These are phyloP conservation scores for Pristis pectinata DNA, from an alignment of 2,797 vertebrate genomes.

Conservation along the genomic window DNA sequence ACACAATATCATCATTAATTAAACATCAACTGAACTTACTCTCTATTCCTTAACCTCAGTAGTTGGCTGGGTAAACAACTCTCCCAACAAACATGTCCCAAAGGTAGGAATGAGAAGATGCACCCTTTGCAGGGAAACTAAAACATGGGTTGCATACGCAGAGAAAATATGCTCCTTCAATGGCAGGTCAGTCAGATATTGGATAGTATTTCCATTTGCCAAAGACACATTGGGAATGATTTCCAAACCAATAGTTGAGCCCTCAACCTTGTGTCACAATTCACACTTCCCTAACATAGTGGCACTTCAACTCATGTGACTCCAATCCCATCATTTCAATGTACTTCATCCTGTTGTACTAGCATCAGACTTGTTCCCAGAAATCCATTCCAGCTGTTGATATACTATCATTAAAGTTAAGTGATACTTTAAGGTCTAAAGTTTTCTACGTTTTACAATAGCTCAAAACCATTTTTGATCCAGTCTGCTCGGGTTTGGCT, in stretches of 20 bases:
- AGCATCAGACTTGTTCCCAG: not conserved
- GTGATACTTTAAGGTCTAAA: not conserved
- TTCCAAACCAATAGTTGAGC: not conserved
- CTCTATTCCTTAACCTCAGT: not conserved
- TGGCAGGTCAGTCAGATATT: not conserved
- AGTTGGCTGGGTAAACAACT: not conserved
- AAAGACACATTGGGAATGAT: not conserved
- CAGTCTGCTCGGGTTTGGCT: not conserved
- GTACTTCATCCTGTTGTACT: not conserved
- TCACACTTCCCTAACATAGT: not conserved
- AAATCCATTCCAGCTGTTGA: not conserved
- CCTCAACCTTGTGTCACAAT: too few relatives aligned
- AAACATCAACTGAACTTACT: not conserved
- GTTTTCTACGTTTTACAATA: not conserved
- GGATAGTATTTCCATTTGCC: not conserved
- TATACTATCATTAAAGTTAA: not conserved
- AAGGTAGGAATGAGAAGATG: not conserved
- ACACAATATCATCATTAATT: not conserved
- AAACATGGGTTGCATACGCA: not conserved
- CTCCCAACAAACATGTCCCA: not conserved
- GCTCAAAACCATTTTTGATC: not conserved
- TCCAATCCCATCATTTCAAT: not conserved
- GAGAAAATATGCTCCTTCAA: not conserved
- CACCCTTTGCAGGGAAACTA: not conserved
- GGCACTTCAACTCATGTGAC: not conserved